phyloP scores from a whole-genome alignment of 2,113 vertebrate genomes.

The Dipodomys merriami region DNA sequence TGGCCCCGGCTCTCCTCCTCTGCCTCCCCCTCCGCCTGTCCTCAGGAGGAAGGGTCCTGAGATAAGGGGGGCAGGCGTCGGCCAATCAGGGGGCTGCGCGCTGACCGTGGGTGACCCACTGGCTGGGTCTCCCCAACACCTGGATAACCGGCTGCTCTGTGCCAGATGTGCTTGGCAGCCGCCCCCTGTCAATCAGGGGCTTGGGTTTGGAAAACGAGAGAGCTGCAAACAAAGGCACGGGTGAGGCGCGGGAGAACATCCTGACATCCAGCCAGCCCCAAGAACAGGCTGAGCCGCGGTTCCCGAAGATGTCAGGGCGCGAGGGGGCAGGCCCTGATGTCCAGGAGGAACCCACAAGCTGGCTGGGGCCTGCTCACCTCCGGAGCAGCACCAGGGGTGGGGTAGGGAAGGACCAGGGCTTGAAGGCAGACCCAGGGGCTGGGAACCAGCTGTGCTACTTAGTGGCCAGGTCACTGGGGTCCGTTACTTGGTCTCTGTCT shows the following conservation, averaged over 20 bases:
- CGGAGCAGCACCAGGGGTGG: not conserved
- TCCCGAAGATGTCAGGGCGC: not conserved
- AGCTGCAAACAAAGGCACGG: slow-evolving; percentile 45
- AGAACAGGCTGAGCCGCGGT: slow-evolving; percentile 48
- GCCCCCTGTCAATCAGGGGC: not conserved
- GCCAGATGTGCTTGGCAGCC: slow-evolving; percentile 65
- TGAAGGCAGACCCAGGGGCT: not conserved
- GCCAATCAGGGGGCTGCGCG: slow-evolving; percentile 44
- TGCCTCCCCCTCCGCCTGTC: not conserved
- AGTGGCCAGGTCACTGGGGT: not conserved
- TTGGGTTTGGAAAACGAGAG: slow-evolving; percentile 51
- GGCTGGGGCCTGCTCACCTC: not conserved
- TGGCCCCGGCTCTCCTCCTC: slow-evolving; percentile 50
- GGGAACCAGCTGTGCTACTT: not conserved
- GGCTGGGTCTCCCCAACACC: slow-evolving; percentile 73
- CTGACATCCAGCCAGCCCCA: slow-evolving; percentile 15
- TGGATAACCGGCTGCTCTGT: slow-evolving; percentile 62
- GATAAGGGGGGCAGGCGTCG: slow-evolving; percentile 52
- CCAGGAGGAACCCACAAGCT: no score
- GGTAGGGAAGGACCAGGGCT: not conserved
- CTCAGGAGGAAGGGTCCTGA: slow-evolving; percentile 56
- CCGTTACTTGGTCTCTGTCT: not conserved
- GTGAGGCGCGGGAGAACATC: slow-evolving; percentile 55
- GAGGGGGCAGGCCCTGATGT: not conserved
- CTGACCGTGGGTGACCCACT: slow-evolving; percentile 61